These are phyloP conservation scores for Lepilemur ruficaudatus DNA, from an alignment of 2,797 vertebrate genomes.

Conservation along the genomic window DNA sequence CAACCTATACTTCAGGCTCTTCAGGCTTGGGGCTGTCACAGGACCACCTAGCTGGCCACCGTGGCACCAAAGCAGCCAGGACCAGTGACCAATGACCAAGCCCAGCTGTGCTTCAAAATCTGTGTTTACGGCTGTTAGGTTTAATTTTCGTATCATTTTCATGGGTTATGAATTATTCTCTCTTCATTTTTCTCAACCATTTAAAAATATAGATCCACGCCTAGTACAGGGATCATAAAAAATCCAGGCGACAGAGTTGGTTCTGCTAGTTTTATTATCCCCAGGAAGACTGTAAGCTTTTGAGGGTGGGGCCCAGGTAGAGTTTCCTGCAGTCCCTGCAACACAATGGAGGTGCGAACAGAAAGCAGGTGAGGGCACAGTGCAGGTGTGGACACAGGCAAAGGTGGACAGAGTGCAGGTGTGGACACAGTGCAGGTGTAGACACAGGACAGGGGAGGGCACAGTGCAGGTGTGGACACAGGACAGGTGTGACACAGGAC, in stretches of 20 bases:
- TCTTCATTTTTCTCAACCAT: background rate
- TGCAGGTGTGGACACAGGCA: accelerated
- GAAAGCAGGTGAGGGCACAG: background rate
- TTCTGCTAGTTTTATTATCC: background rate
- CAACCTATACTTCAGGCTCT: background rate
- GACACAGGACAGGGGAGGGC: accelerated
- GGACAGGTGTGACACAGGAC: background rate
- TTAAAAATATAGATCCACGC: background rate
- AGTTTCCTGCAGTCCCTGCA: accelerated
- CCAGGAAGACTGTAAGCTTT: no score
- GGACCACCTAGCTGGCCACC: accelerated
- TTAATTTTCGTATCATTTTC: background rate
- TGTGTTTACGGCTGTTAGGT: background rate
- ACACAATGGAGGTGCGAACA: accelerated
- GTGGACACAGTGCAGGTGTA: accelerated
- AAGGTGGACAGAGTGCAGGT: accelerated
- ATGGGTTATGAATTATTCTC: background rate
- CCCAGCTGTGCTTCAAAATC: background rate
- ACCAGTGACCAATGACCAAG: accelerated
- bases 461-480: accelerated
- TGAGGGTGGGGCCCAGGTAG: background rate
- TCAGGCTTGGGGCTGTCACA: accelerated
- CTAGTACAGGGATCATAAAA: background rate
- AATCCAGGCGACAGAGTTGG: background rate
- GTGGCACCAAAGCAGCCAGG: background rate